A percentile compares a stretch with the other conserved stretches of the same genome.
These are phyloP conservation scores for Lepidochrysops patricia DNA, from an alignment of 2,888 invertebrate species.

Conservation along the genomic window DNA sequence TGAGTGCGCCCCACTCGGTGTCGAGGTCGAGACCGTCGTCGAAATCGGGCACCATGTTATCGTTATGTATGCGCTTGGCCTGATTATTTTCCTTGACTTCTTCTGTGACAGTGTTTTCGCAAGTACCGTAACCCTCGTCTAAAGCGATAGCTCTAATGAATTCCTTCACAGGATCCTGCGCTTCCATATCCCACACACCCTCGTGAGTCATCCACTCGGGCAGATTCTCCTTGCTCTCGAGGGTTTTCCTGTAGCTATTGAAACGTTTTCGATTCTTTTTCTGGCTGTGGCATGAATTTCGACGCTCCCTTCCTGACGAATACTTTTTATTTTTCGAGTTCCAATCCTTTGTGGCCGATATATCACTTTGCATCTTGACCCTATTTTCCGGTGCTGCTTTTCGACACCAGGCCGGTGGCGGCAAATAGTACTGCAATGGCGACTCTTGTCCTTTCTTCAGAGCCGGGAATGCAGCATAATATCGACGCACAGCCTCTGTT, in stretches of 20 bases:
- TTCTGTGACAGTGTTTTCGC: slow-evolving; percentile 63
- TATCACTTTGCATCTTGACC: slow-evolving; percentile 60
- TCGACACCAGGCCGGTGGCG: slow-evolving; percentile 65
- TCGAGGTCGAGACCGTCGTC: slow-evolving; percentile 48
- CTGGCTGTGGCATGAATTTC: slow-evolving; percentile 58
- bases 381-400: slow-evolving; percentile 40
- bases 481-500: slow-evolving; percentile 82
- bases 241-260: slow-evolving; percentile 58
- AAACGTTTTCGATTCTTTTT: slow-evolving; percentile 53
- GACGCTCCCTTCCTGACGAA: slow-evolving; percentile 55
- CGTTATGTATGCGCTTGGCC: slow-evolving; percentile 38
- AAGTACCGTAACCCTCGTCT: slow-evolving; percentile 70
- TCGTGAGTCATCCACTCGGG: slow-evolving; percentile 74
- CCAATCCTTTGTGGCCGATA: slow-evolving; percentile 52
- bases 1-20: slow-evolving; percentile 52
- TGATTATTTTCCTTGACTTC: slow-evolving; percentile 44
- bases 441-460: slow-evolving; percentile 71
- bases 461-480: slow-evolving; percentile 86
- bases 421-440: slow-evolving; percentile 57
- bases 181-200: slow-evolving; percentile 68
- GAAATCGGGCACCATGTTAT: slow-evolving; percentile 52
- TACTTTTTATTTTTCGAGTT: slow-evolving; percentile 50
- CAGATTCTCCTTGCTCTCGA: slow-evolving; percentile 60
- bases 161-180: slow-evolving; percentile 64
- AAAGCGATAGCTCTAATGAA: slow-evolving; percentile 62